Evolutionary conservation across 2,797 vertebrate genomes (phyloP).

Genomic region (Chanos chanos): DNA sequence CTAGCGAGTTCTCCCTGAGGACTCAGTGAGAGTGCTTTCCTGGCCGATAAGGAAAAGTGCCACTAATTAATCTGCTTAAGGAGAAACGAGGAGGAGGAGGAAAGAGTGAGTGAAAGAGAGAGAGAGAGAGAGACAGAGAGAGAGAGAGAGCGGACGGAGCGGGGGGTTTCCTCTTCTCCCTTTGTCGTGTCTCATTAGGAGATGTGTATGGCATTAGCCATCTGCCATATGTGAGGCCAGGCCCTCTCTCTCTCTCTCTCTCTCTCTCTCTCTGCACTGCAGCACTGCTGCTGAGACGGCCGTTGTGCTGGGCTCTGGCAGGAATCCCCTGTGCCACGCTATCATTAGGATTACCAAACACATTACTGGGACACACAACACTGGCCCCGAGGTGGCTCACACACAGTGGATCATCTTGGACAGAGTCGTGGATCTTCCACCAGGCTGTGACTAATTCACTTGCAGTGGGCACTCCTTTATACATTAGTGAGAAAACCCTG

Average conservation of each 20-base stretch:
- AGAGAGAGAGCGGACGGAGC: constrained; percentile 4
- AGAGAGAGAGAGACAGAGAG: neutral
- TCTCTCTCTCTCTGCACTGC: constrained; percentile 5
- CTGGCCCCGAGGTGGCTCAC: constrained; percentile 12
- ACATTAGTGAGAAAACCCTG: no score
- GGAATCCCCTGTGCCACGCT: constrained; percentile 17
- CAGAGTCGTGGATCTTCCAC: constrained; percentile 17
- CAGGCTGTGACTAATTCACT: constrained; percentile 42
- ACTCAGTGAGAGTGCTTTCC: constrained; percentile 47
- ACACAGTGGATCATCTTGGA: constrained; percentile 18
- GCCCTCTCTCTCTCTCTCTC: constrained; percentile 12
- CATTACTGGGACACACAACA: constrained; percentile 36
- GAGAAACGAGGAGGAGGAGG: constrained; percentile 27
- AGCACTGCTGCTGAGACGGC: neutral
- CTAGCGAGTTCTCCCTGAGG: constrained; percentile 41
- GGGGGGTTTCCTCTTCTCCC: constrained; percentile 27
- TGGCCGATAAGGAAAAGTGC: constrained; percentile 53
- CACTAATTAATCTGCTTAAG: constrained; percentile 59
- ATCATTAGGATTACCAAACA: constrained; percentile 32
- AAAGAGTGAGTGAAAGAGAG: constrained; percentile 12
- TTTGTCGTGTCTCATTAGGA: constrained; percentile 47
- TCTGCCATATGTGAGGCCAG: constrained; percentile 29
- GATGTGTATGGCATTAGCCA: constrained; percentile 35
- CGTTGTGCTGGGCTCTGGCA: constrained; percentile 27
- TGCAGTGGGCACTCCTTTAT: no score